Conservation (phyloP, 2,888 invertebrate genomes). For the Drosophila crucigera region DNA sequence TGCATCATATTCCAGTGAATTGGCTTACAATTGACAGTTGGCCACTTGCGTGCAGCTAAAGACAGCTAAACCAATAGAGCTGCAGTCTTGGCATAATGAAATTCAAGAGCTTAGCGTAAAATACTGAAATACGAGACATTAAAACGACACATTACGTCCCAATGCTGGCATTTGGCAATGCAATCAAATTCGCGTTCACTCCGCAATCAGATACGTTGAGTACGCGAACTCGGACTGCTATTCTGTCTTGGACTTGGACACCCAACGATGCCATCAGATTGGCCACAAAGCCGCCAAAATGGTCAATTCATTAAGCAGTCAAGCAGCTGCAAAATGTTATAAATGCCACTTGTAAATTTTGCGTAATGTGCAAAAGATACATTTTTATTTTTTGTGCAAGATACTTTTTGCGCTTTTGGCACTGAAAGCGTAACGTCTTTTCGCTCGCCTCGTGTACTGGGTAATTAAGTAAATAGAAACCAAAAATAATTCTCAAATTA, state of each 20-base stretch:
- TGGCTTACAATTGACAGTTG: conserved; percentile 68
- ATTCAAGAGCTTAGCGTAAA: conserved; percentile 47
- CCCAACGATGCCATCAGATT: conserved; percentile 54
- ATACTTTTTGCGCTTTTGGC: conserved; percentile 19
- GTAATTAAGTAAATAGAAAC: conserved; percentile 66
- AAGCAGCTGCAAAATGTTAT: conserved; percentile 50
- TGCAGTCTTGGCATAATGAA: conserved; percentile 46
- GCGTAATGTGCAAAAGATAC: conserved; percentile 46
- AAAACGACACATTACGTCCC: conserved; percentile 65
- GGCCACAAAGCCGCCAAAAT: conserved; percentile 47
- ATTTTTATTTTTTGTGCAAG: not conserved
- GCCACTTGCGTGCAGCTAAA: conserved; percentile 34
- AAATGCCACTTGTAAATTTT: conserved; percentile 49
- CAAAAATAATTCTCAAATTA: conserved; percentile 45
- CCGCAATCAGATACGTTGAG: conserved; percentile 57
- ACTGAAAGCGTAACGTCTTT: conserved; percentile 22
- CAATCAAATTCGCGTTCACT: conserved; percentile 55
- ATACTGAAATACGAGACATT: conserved; percentile 56
- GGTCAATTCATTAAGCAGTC: conserved; percentile 64
- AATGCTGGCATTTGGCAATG: conserved; percentile 57
- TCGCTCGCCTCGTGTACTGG: conserved; percentile 28
- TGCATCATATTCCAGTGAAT: conserved; percentile 50
- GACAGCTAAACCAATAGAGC: conserved; percentile 24
- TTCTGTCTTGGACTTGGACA: conserved; percentile 7
- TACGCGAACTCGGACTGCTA: conserved; percentile 11